These are phyloP conservation scores for Dendrophyllia cribrosa DNA, from an alignment of 64 coral and sea anemone genomes.

Conservation along the genomic window DNA sequence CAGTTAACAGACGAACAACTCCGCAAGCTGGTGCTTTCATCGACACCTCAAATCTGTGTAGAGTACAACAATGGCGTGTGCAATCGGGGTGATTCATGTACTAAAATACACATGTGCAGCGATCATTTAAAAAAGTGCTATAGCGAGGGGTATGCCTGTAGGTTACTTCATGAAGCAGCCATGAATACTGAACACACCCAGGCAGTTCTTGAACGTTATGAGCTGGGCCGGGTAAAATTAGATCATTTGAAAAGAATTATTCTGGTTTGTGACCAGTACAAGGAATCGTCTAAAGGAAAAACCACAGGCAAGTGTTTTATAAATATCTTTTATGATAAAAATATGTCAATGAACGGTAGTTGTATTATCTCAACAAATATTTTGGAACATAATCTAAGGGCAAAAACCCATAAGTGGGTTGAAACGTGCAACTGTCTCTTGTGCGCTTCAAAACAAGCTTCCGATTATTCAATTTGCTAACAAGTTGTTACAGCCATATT, in stretches of 20 bases:
- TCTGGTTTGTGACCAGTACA: conserved; percentile 16
- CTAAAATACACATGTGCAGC: conserved; percentile 50
- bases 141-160: neutral
- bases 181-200: conserved; percentile 26
- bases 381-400: too few species aligned
- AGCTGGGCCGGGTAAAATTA: neutral
- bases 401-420: too few species aligned
- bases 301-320: neutral
- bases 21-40: conserved; percentile 25
- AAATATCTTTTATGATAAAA: too few species aligned
- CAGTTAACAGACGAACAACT: conserved; percentile 60
- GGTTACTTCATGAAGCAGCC: conserved; percentile 5
- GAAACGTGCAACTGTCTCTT: too few species aligned
- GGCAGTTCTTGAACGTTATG: conserved; percentile 2
- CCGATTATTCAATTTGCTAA: too few species aligned
- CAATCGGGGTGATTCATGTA: conserved; percentile 2
- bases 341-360: too few species aligned
- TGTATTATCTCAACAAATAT: too few species aligned
- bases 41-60: conserved; percentile 59
- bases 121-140: conserved; percentile 15
- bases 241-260: neutral
- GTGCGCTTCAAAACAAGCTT: too few species aligned
- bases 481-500: too few species aligned
- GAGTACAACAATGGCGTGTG: conserved; percentile 64
- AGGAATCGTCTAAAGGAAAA: neutral